These are phyloP conservation scores for Meandrusa payeni DNA, from an alignment of 2,888 invertebrate genomes.

Conservation along the genomic window DNA sequence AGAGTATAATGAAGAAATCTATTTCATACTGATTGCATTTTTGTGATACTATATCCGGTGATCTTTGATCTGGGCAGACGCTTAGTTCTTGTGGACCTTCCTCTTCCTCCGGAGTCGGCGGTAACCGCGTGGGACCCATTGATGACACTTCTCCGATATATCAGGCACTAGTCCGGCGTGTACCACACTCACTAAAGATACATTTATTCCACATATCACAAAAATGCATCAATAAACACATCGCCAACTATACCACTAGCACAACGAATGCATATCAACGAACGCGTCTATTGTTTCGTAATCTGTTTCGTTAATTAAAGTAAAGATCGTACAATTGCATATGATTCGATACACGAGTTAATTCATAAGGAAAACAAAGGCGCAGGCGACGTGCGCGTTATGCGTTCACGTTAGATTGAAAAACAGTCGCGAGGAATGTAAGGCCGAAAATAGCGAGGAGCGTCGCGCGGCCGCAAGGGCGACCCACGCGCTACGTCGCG, in stretches of 20 bases:
- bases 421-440: constrained; percentile 77
- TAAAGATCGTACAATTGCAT: too few species aligned
- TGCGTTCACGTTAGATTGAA: constrained; percentile 78
- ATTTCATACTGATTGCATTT: constrained; percentile 58
- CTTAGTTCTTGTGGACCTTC: constrained; percentile 49
- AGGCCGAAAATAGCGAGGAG: constrained; percentile 77
- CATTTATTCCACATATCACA: constrained; percentile 46
- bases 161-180: constrained; percentile 54
- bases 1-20: too few species aligned
- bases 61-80: constrained; percentile 42
- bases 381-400: constrained; percentile 69
- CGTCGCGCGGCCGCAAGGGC: constrained; percentile 67
- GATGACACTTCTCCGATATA: constrained; percentile 39
- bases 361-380: constrained; percentile 54
- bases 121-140: constrained; percentile 71
- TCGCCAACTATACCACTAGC: constrained; percentile 1
- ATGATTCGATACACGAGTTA: too few species aligned
- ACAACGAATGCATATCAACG: background rate
- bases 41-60: constrained; percentile 40
- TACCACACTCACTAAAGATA: constrained; percentile 43
- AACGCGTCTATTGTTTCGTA: background rate
- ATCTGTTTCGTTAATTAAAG: constrained; percentile 1
- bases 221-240: constrained; percentile 34
- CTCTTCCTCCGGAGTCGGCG: constrained; percentile 68
- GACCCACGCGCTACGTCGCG: constrained; percentile 60